phyloP scores from a whole-genome alignment of 2,888 invertebrate genomes.

The Brachyopa scutellaris region DNA sequence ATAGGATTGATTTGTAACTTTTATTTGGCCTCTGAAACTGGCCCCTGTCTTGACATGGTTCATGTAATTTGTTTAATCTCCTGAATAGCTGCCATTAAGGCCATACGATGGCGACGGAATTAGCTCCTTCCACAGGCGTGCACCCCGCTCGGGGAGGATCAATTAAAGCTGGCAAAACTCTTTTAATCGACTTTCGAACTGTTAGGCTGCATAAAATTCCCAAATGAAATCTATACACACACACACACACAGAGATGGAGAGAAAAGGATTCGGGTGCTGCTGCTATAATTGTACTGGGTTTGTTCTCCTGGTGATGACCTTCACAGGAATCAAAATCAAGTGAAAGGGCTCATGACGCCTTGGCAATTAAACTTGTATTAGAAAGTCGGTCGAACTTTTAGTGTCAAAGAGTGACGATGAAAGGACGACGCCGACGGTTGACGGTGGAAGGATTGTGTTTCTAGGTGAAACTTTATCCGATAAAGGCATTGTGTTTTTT shows the following conservation, averaged over 20 bases:
- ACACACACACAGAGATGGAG: not conserved
- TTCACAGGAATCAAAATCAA: constrained; percentile 37
- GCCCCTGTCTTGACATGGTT: constrained; percentile 25
- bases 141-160: not conserved
- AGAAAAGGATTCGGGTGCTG: constrained; percentile 10
- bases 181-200: constrained; percentile 30
- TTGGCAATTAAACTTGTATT: constrained; percentile 24
- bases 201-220: not conserved
- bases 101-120: constrained; percentile 8
- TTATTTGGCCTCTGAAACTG: not conserved
- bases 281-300: not conserved
- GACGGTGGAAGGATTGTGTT: constrained; percentile 13
- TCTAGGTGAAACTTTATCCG: constrained; percentile 33
- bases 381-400: constrained; percentile 30
- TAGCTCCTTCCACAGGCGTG: not conserved
- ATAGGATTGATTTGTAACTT: constrained; percentile 32
- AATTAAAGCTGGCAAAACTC: constrained; percentile 24
- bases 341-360: constrained; percentile 24
- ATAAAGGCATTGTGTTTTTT: constrained; percentile 16
- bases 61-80: constrained; percentile 43
- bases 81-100: constrained; percentile 38
- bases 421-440: not conserved
- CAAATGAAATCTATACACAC: not conserved
- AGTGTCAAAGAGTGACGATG: not conserved
- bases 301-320: constrained; percentile 9